Evolutionary conservation across 2,797 vertebrate genomes (phyloP), one percentile per base, ranked within the genome.

Genomic region (Nyctalus aviator): DNA sequence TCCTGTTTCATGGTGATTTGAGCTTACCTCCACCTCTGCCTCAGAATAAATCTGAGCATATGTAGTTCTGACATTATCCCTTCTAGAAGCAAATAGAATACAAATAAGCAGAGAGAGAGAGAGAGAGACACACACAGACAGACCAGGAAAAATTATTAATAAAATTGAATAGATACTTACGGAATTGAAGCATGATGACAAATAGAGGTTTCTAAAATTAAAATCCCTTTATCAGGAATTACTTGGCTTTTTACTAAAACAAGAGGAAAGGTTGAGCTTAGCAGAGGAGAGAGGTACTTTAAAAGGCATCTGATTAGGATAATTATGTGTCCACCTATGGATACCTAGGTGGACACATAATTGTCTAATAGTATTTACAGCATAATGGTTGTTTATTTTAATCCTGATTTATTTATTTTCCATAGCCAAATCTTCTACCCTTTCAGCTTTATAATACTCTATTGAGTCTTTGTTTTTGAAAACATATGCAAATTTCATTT

Each of bases 161-260:
- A 35, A 85, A 30, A 18, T 68, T 62, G 44, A 59, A 44, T 37
- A 73, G 66, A 41, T 32, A 12, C 37, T 66, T 30, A 32, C 25
- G 13, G 46, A 69, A 83, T 41, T 81, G 77, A 57, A 88, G 41
- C 53, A 14, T 78, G 44, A 35, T 37, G 23, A 30, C 48, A 35
- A 59, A 50, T 57, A 78, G 84, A 68, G 4, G 37, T 81, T 93
- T 91, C 76, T 35, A 82, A 50, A 95, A n/a, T 77, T 77, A 32
- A 11, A 71, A 71, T 76, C 11, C 1, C 48, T 21, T 84, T 46
- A 87, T 53, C 2, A 62, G n/a, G 20, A 73, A 41, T 92, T 64
- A 64, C 44, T 48, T 84, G 73, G 4, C 37, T 96, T 88, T 87
- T 30, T 59, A 25, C 13, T 73, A 71, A 71, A 88, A 71, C 25